These are phyloP conservation scores for Zoanthus sociatus DNA, from an alignment of 92 coral and sea anemone genomes.

Conservation along the genomic window DNA sequence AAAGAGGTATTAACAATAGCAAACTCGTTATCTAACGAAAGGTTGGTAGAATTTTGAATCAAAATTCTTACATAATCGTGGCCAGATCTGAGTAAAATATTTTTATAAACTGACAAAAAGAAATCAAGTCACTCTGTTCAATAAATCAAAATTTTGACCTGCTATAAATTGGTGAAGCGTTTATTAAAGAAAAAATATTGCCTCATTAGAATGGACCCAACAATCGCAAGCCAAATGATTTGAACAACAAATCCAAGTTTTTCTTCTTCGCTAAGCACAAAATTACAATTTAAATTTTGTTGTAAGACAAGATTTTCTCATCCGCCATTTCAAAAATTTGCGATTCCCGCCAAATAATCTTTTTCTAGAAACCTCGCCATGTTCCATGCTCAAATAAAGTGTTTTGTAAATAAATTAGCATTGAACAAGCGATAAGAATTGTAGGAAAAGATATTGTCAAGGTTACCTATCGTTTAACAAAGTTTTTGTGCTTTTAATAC, in stretches of 20 bases:
- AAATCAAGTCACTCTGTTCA: no score
- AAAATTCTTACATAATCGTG: not conserved
- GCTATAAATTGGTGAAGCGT: not conserved
- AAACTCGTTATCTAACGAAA: not conserved
- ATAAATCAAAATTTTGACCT: no score
- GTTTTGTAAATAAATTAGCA: conserved; percentile 28
- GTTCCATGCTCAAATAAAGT: not conserved
- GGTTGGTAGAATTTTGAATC: not conserved
- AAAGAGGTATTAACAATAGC: not conserved
- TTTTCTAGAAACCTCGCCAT: not conserved
- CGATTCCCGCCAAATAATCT: not conserved
- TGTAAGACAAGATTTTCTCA: not conserved
- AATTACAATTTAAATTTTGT: not conserved
- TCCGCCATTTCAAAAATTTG: not conserved
- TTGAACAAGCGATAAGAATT: not conserved
- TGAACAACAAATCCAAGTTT: not conserved
- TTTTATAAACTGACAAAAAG: no score
- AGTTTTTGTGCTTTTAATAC: not conserved
- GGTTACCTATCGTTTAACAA: not conserved
- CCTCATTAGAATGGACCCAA: not conserved
- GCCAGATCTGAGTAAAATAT: not conserved
- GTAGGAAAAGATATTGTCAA: not conserved
- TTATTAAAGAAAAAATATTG: not conserved
- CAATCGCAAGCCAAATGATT: not conserved
- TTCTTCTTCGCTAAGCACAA: not conserved